These are phyloP conservation scores for Agrotis segetum DNA, from an alignment of 2,888 invertebrate genomes.

Conservation along the genomic window DNA sequence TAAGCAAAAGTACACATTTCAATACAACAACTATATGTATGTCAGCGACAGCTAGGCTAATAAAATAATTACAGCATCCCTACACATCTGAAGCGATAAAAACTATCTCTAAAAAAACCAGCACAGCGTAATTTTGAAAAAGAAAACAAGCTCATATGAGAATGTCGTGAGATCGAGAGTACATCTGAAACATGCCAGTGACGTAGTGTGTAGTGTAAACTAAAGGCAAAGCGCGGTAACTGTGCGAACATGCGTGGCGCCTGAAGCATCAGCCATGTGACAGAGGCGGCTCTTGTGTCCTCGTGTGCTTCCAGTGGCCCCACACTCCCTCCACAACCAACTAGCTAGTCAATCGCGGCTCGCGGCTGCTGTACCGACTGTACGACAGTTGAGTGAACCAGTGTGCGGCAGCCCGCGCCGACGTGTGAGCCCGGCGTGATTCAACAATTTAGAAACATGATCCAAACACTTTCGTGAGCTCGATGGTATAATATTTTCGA, in stretches of 20 bases:
- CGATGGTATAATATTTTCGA: constrained; percentile 81
- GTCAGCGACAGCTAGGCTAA: constrained; percentile 75
- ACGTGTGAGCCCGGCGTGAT: constrained; percentile 68
- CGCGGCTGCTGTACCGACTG: constrained; percentile 36
- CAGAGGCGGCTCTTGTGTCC: constrained; percentile 81
- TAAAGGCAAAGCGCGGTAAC: constrained; percentile 75
- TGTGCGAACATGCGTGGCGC: constrained; percentile 70
- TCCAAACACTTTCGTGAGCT: constrained; percentile 82
- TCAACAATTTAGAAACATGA: constrained; percentile 73
- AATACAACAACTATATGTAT: constrained; percentile 67
- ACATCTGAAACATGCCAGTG: constrained; percentile 71
- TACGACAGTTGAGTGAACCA: constrained; percentile 25
- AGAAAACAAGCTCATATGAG: constrained; percentile 84
- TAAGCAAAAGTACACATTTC: constrained; percentile 69
- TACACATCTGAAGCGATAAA: constrained; percentile 78
- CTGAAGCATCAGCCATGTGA: constrained; percentile 69
- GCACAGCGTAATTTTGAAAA: constrained; percentile 81
- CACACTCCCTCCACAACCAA: constrained; percentile 59
- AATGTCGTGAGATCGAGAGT: constrained; percentile 77
- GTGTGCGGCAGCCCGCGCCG: constrained; percentile 44
- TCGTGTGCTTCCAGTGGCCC: constrained; percentile 90
- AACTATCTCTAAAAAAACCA: constrained; percentile 81
- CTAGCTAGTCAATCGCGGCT: constrained; percentile 38
- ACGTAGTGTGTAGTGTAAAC: constrained; percentile 68
- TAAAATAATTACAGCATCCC: constrained; percentile 78